These are phyloP conservation scores for Nephrotoma appendiculata DNA, from an alignment of 2,888 invertebrate genomes.

Conservation along the genomic window DNA sequence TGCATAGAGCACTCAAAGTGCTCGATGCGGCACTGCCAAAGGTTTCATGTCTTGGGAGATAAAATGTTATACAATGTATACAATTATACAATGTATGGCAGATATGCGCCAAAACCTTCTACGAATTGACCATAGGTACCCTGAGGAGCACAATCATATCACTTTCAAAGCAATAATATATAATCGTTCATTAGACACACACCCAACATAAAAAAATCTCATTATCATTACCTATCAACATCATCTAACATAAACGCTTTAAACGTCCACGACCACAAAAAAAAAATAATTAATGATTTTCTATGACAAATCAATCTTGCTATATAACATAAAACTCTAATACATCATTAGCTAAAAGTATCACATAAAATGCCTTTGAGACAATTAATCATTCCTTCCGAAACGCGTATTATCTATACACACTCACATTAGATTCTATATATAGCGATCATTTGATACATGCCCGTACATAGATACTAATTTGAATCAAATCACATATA, in stretches of 20 bases:
- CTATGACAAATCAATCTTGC: not conserved
- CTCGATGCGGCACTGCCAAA: no score
- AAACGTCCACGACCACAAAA: not conserved
- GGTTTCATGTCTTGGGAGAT: no score
- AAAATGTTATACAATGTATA: no score
- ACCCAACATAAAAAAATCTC: not conserved
- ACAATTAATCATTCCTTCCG: not conserved
- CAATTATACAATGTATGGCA: no score
- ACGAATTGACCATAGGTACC: no score
- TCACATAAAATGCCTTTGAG: not conserved
- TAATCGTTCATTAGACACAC: not conserved
- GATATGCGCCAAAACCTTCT: no score
- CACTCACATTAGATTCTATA: not conserved
- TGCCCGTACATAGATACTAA: not conserved
- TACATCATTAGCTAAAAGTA: not conserved
- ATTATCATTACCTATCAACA: not conserved
- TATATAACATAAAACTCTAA: not conserved
- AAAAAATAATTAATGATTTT: not conserved
- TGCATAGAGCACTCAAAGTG: no score
- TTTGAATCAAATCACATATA: not conserved
- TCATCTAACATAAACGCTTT: not conserved
- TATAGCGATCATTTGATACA: not conserved
- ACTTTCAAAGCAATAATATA: not conserved
- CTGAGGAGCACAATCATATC: no score
- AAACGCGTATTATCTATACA: not conserved